phyloP scores from a whole-genome alignment of 2,113 vertebrate species.

The Serinus canaria region DNA sequence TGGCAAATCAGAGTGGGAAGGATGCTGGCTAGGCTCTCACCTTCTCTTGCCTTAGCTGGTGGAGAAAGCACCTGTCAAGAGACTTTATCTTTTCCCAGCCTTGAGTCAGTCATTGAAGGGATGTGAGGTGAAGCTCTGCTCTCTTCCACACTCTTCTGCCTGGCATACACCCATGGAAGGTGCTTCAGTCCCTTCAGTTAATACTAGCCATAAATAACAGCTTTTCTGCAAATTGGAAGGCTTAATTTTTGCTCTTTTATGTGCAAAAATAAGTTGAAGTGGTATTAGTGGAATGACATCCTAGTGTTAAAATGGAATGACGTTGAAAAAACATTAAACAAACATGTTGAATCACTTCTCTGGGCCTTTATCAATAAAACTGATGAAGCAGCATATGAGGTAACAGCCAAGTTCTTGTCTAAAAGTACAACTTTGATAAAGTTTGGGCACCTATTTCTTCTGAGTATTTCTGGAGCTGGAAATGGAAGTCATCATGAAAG shows the following conservation, averaged over 20 bases:
- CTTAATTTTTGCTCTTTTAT: background rate
- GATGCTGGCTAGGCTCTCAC: background rate
- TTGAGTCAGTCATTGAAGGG: background rate
- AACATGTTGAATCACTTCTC: background rate
- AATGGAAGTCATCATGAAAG: slow-evolving; percentile 11
- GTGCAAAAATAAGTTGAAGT: background rate
- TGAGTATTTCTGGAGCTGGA: slow-evolving; percentile 19
- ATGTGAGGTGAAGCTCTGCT: background rate
- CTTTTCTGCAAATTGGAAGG: background rate
- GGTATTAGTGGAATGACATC: background rate
- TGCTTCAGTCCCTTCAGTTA: background rate
- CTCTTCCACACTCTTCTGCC: background rate
- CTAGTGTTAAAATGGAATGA: background rate
- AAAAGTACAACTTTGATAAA: background rate
- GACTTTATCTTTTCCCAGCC: background rate
- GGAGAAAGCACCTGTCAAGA: background rate
- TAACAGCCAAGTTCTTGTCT: slow-evolving; percentile 3
- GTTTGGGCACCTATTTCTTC: slow-evolving; percentile 21
- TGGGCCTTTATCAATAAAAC: background rate
- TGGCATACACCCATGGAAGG: background rate
- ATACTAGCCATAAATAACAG: background rate
- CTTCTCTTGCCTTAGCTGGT: background rate
- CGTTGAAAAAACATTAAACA: background rate
- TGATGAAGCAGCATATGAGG: background rate
- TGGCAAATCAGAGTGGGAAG: background rate